Evolutionary conservation across 2,797 vertebrate genomes (phyloP), one percentile per base, ranked within the genome.

Genomic region (Cetoscarus ocellatus): DNA sequence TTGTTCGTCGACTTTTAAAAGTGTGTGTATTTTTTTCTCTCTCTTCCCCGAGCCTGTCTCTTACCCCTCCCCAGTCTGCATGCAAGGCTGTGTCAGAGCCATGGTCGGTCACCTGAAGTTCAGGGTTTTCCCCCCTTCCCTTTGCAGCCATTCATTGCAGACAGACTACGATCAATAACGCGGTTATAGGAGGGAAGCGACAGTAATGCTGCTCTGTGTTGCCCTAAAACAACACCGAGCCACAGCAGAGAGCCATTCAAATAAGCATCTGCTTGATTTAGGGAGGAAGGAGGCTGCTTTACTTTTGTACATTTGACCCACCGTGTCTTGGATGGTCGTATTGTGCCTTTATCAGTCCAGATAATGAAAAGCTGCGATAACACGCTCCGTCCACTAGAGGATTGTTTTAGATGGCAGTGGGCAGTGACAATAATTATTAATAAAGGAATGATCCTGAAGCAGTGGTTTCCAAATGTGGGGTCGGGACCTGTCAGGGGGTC

Each of bases 61-160:
- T 27, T 27, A 27, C 27, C 92, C 92, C 91, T 88, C 92, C 88
- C 93, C 89, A 84, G 93, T 85, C 90, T 92, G 92, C 89, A 94
- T 88, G 91, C 90, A 4, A 86, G 88, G 93, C 93, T 87, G 87
- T 96, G 93, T 94, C 92, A 93, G 94, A 95, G 96, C 95, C 93
- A 91, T 90, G 95, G 94, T 96, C 96, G 97, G 97, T 98, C 97
- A 97, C 95, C 96, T 96, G 96, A 97, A 98, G 96, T 99, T 99
- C 96, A 97, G 94, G 94, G 90, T 86, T 92, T 91, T 87, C 80
- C 87, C 91, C 80, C 77, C 80, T 80, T 83, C 79, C 70, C 77
- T 87, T 94, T 92, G 95, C 93, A 93, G 94, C 91, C 91, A 93
- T 95, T 94, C 94, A 94, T 94, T 94, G 96, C 96, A 95, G 96